Evolutionary conservation across 2,888 invertebrate genomes (phyloP).

Genomic region (Amiota minor): DNA sequence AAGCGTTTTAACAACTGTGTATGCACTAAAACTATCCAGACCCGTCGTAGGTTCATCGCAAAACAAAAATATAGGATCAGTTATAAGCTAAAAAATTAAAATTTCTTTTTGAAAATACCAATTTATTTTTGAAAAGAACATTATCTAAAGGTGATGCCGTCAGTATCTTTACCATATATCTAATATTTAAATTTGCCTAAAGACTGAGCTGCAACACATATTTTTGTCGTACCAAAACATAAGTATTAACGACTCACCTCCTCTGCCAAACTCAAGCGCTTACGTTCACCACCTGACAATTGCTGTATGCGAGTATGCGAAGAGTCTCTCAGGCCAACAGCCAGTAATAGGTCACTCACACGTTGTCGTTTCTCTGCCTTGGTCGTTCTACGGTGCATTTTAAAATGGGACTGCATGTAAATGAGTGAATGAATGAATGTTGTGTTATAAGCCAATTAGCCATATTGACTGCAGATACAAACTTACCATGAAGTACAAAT

Average conservation of each 20-base stretch:
- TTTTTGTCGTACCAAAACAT: not conserved
- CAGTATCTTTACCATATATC: no score
- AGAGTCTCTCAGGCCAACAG: constrained; percentile 83
- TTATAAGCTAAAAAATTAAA: constrained; percentile 78
- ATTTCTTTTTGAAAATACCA: not conserved
- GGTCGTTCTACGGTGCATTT: constrained; percentile 79
- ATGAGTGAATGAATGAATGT: not conserved
- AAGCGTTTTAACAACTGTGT: constrained; percentile 83
- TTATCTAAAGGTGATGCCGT: no score
- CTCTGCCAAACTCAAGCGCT: constrained; percentile 88
- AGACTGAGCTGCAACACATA: not conserved
- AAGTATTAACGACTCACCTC: constrained; percentile 77
- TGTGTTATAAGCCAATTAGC: constrained; percentile 16
- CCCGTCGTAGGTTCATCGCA: constrained; percentile 97
- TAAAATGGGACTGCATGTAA: constrained; percentile 81
- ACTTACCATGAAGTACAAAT: constrained; percentile 88
- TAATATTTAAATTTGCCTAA: not conserved
- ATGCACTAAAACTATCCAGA: constrained; percentile 91
- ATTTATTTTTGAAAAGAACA: not conserved
- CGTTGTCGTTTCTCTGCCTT: constrained; percentile 68
- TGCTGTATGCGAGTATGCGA: constrained; percentile 81
- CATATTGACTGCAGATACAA: not conserved
- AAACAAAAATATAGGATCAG: constrained; percentile 90
- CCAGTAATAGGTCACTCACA: constrained; percentile 70
- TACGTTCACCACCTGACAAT: constrained; percentile 92